phyloP scores from a whole-genome alignment of 2,888 invertebrate genomes.

The Thereva unica region DNA sequence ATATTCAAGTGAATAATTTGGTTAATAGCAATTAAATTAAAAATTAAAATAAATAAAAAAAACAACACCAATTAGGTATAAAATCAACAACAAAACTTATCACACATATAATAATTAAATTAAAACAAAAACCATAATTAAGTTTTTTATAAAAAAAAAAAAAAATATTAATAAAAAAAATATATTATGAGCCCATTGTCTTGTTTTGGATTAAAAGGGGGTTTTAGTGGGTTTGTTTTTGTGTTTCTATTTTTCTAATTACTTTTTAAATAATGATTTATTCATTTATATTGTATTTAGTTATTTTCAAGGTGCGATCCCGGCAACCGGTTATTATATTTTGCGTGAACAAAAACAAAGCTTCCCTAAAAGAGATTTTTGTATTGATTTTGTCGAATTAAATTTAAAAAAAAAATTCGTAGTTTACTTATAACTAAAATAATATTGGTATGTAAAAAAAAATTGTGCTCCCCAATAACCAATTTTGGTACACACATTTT shows the following conservation, averaged over 20 bases:
- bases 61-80: conserved; percentile 28
- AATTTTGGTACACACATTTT: too few relatives aligned
- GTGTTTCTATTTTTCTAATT: background rate
- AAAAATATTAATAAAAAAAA: too few relatives aligned
- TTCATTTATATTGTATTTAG: conserved; percentile 13
- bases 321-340: conserved; percentile 29
- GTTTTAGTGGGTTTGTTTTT: conserved; percentile 10
- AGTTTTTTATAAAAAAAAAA: too few relatives aligned
- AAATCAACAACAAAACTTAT: conserved; percentile 25
- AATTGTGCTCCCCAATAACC: too few relatives aligned
- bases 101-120: conserved; percentile 36
- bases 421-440: conserved; percentile 14
- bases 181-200: conserved; percentile 29
- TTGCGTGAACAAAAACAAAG: conserved; percentile 34
- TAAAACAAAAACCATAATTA: conserved; percentile 16
- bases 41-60: conserved; percentile 32
- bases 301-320: conserved; percentile 27
- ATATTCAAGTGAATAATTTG: conserved; percentile 13
- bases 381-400: conserved; percentile 3
- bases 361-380: conserved; percentile 11
- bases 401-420: background rate
- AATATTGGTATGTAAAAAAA: conserved; percentile 4
- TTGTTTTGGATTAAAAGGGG: conserved; percentile 30
- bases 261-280: background rate
- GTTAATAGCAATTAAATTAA: conserved; percentile 29